Conservation (phyloP, 2,113 vertebrate genomes). For the Butastur rufipennis region DNA sequence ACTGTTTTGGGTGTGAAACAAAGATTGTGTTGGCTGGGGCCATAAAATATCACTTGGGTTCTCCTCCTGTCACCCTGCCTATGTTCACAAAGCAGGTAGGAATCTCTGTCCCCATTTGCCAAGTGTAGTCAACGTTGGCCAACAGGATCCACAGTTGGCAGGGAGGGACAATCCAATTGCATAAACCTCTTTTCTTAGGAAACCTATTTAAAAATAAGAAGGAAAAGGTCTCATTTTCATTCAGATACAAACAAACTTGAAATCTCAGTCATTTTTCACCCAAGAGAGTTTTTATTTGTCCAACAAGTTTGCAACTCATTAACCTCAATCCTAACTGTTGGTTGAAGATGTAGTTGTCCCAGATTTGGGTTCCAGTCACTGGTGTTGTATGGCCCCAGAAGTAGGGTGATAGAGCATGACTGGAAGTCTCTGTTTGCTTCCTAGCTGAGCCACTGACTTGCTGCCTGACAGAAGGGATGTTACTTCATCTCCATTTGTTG, state of each 20-base stretch:
- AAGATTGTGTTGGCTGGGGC: neutral
- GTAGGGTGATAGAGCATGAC: no score
- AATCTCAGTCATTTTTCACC: neutral
- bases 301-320: neutral
- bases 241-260: neutral
- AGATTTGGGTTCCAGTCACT: neutral
- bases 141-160: neutral
- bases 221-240: neutral
- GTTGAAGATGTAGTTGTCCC: neutral
- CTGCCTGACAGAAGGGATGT: neutral
- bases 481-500: neutral
- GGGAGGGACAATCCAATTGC: neutral
- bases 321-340: neutral
- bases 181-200: neutral
- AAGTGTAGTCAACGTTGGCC: neutral
- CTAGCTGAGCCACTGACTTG: neutral
- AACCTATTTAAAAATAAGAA: neutral
- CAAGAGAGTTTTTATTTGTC: neutral
- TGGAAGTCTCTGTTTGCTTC: neutral
- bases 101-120: neutral
- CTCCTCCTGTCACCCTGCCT: neutral
- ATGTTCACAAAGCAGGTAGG: neutral
- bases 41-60: neutral
- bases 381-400: fast-evolving
- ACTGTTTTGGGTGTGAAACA: neutral